Percentiles rank a stretch among this genome's conserved stretches.
Conservation (phyloP, 1,140 invertebrate species). For the Zaprionus kolodkinae region DNA sequence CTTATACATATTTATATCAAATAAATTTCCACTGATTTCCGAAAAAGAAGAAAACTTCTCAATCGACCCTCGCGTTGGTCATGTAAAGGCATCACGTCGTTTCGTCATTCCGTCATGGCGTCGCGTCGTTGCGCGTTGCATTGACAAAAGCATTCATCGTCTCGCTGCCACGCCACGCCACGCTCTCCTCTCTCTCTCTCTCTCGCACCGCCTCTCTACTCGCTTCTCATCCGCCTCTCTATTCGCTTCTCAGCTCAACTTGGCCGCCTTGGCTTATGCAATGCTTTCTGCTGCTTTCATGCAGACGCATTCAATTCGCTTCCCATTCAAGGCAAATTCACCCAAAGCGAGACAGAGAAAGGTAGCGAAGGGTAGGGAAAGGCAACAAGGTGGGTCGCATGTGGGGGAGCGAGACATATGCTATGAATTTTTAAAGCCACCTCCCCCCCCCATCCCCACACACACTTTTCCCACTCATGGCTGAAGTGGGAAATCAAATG, state of each 20-base stretch:
- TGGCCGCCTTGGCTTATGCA: conserved; percentile 72
- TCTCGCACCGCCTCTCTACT: neutral
- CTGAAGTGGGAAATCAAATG: conserved; percentile 82
- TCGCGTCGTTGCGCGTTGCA: conserved; percentile 3
- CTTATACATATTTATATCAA: no score
- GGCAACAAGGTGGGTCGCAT: neutral
- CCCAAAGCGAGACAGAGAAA: neutral
- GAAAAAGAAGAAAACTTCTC: neutral
- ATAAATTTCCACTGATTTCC: neutral
- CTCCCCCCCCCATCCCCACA: no score
- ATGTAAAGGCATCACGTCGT: conserved; percentile 29
- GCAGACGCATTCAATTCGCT: conserved; percentile 69
- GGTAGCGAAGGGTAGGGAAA: neutral
- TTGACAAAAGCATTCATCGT: conserved; percentile 20
- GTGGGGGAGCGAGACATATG: conserved; percentile 33
- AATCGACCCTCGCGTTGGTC: conserved; percentile 16
- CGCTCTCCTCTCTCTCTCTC: neutral
- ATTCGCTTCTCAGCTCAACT: conserved; percentile 20
- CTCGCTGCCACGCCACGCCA: neutral
- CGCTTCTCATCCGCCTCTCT: neutral
- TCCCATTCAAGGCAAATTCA: conserved; percentile 53
- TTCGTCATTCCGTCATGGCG: neutral
- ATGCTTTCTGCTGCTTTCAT: conserved; percentile 72
- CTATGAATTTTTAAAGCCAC: conserved; percentile 71
- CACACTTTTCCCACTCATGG: conserved; percentile 29